Evolutionary conservation across 2,797 vertebrate genomes (phyloP), one percentile per base, ranked within the genome.

Genomic region (Arrhamphus sclerolepis): DNA sequence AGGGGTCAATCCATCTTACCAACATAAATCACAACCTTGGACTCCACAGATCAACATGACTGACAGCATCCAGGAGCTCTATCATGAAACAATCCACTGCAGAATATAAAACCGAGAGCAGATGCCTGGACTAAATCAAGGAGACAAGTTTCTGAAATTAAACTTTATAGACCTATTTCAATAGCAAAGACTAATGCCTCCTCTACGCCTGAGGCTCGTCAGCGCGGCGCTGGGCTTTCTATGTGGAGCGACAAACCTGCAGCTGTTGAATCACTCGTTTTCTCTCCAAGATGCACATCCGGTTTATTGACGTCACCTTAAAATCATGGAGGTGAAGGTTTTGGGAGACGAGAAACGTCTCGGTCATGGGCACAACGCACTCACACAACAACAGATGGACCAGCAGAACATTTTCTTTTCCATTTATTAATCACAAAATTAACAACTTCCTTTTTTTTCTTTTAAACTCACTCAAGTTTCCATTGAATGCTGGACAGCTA

Each of bases 1-100:
- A 41, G 46, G 61, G 34, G 38, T 9, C 18, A 68, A 14, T 16
- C 34, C 14, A 5, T 56, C 57, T 63, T 18, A 20, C 13, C 9
- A 22, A 18, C 13, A 19, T 2, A 46, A 44, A 50, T 54, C 43
- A 20, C 11, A 70, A 5, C 26, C 16, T 16, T 57, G 28, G 34
- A 19, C 14, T 50, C 5, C 26, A 21, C 31, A 10, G 13, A 34
- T 34, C 31, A 11, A 34, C 10, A 11, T 34, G 10, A 21, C 18
- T 20, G 13, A 6, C 19, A 21, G 17, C 19, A 10, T 20, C 42
- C 10, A 44, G 31, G 31, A 34, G 31, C 9, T 26, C 3, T 3
- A 7, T 22, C 44, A 0, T 48, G 29, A 3, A 5, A 38, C 28
- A 0, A 10, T 34, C 5, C 3, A 46, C 10, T 20, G 28, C 4